phyloP scores from a whole-genome alignment of 1,140 invertebrate species.

The Cataglyphis hispanica region DNA sequence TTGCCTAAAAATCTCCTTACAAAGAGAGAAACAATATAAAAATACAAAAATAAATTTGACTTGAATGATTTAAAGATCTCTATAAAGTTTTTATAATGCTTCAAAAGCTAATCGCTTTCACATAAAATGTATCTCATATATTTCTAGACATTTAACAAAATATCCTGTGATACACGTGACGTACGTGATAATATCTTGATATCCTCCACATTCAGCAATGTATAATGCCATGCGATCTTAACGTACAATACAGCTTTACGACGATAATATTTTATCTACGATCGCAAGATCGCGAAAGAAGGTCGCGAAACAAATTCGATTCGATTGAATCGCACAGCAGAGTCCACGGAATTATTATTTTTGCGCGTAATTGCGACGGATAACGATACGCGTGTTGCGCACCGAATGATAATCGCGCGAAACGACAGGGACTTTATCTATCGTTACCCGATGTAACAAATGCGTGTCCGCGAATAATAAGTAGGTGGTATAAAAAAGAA shows the following conservation, averaged over 20 bases:
- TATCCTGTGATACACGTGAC: background rate
- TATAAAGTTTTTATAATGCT: too few species aligned
- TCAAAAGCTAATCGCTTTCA: too few species aligned
- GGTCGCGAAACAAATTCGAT: conserved; percentile 19
- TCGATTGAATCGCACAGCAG: conserved; percentile 7
- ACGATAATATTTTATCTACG: conserved; percentile 42
- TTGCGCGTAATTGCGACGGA: conserved; percentile 17
- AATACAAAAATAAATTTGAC: too few species aligned
- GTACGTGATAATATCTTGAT: background rate
- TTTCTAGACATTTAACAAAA: background rate
- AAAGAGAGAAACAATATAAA: too few species aligned
- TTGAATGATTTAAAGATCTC: too few species aligned
- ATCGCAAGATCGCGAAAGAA: conserved; percentile 41
- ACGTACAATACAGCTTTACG: conserved; percentile 4
- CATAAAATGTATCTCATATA: background rate
- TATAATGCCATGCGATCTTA: conserved; percentile 11
- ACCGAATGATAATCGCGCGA: conserved; percentile 14
- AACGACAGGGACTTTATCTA: conserved; percentile 16
- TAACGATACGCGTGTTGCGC: background rate
- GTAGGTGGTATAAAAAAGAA: conserved; percentile 28
- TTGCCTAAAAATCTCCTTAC: too few species aligned
- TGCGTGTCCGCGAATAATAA: conserved; percentile 42
- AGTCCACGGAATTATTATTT: conserved; percentile 37
- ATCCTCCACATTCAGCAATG: conserved; percentile 14
- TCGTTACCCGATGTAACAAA: background rate